These are phyloP conservation scores for Aethes cnicana DNA, from an alignment of 2,888 invertebrate species.

Conservation along the genomic window DNA sequence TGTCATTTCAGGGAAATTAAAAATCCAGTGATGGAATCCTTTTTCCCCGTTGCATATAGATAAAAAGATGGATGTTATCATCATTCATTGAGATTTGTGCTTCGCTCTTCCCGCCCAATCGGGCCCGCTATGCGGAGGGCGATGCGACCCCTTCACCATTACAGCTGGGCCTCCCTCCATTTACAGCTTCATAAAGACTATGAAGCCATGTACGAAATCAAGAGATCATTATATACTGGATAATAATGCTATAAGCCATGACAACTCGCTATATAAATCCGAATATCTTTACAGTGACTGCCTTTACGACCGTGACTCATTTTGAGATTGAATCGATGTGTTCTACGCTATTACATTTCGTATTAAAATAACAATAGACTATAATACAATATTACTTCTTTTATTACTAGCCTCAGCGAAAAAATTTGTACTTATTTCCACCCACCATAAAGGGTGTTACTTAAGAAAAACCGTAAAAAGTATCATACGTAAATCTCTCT, in stretches of 20 bases:
- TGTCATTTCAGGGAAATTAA: no score
- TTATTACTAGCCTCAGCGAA: no score
- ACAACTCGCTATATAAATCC: conserved; percentile 29
- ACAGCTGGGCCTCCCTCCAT: conserved; percentile 31
- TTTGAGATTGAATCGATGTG: conserved; percentile 22
- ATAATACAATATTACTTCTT: neutral
- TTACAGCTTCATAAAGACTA: neutral
- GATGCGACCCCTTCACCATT: conserved; percentile 34
- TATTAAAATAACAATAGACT: neutral
- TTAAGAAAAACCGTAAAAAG: no score
- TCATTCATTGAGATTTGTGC: conserved; percentile 37
- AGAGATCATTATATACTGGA: conserved; percentile 8
- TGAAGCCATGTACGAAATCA: neutral
- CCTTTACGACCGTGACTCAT: conserved; percentile 31
- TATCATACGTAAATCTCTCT: no score
- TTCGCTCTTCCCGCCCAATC: conserved; percentile 48
- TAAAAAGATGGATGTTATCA: neutral
- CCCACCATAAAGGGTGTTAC: no score
- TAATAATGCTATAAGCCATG: conserved; percentile 1
- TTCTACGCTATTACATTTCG: conserved; percentile 7
- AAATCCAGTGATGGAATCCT: no score
- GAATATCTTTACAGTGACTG: conserved; percentile 33
- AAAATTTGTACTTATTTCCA: no score
- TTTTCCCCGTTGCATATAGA: neutral
- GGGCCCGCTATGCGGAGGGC: conserved; percentile 36